Conservation (phyloP, 1,140 invertebrate genomes). For the Zaprionus lachaisei region DNA sequence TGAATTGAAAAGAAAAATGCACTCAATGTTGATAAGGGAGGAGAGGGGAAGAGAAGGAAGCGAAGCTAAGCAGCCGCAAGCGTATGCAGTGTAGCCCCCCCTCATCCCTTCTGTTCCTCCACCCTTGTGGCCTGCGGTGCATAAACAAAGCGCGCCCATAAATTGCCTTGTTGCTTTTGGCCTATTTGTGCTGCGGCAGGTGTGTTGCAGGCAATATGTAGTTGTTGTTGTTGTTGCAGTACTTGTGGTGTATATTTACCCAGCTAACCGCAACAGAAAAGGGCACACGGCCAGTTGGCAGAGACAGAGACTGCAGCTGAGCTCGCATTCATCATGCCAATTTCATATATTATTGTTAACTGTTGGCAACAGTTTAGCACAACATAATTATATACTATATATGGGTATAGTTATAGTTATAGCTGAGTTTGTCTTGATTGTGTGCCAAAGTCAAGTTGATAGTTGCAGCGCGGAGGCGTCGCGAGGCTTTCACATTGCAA, state of each 20-base stretch:
- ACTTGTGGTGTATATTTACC: conserved; percentile 24
- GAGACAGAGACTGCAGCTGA: conserved; percentile 11
- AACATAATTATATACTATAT: conserved; percentile 25
- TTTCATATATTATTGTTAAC: conserved; percentile 35
- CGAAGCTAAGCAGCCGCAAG: conserved; percentile 20
- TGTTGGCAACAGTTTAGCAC: conserved; percentile 48
- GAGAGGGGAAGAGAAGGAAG: neutral
- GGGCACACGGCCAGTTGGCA: conserved; percentile 35
- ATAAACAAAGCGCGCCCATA: conserved; percentile 61
- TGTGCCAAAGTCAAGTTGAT: conserved; percentile 8
- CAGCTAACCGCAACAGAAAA: conserved; percentile 28
- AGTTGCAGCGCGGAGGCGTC: neutral
- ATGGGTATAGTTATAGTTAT: conserved; percentile 11
- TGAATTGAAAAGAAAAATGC: conserved; percentile 55
- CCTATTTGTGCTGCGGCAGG: conserved; percentile 39
- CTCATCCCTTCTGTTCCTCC: neutral
- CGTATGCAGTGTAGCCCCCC: conserved; percentile 32
- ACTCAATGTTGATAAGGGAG: conserved; percentile 46
- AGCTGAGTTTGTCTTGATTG: neutral
- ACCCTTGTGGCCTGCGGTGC: neutral
- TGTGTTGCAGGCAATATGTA: conserved; percentile 15
- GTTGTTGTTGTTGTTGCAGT: neutral
- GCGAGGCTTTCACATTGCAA: neutral
- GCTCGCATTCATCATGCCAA: conserved; percentile 30
- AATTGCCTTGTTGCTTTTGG: conserved; percentile 26